A percentile compares a stretch with the other conserved stretches of the same genome.
These are phyloP conservation scores for Arctia plantaginis DNA, from an alignment of 2,888 invertebrate species.

Conservation along the genomic window DNA sequence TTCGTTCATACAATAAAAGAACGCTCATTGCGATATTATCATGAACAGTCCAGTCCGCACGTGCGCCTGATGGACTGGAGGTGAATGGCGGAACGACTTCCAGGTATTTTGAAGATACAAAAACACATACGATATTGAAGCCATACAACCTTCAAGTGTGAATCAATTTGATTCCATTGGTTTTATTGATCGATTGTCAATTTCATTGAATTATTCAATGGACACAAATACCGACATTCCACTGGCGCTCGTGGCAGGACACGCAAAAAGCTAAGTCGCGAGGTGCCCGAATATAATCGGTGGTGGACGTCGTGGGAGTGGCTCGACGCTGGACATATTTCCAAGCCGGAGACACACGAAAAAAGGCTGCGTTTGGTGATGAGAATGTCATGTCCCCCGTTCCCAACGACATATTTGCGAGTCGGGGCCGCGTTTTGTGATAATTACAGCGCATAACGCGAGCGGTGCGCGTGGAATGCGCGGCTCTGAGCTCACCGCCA, in stretches of 20 bases:
- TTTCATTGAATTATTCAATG: slow-evolving; percentile 84
- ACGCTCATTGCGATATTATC: slow-evolving; percentile 68
- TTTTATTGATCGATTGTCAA: slow-evolving; percentile 85
- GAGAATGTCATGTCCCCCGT: slow-evolving; percentile 86
- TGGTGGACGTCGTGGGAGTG: slow-evolving; percentile 78
- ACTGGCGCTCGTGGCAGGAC: slow-evolving; percentile 71
- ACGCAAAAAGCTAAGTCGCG: slow-evolving; percentile 71
- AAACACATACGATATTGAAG: slow-evolving; percentile 77
- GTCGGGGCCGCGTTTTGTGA: slow-evolving; percentile 83
- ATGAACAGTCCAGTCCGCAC: slow-evolving; percentile 67
- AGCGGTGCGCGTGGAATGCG: slow-evolving; percentile 78
- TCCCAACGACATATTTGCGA: slow-evolving; percentile 86
- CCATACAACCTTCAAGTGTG: slow-evolving; percentile 82
- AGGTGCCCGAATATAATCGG: slow-evolving; percentile 71
- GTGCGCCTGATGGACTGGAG: slow-evolving; percentile 77
- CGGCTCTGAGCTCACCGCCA: slow-evolving; percentile 83
- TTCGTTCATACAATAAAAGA: slow-evolving; percentile 60
- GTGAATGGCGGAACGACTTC: slow-evolving; percentile 78
- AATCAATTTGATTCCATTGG: slow-evolving; percentile 84
- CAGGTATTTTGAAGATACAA: slow-evolving; percentile 80
- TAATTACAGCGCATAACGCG: slow-evolving; percentile 85
- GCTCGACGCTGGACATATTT: slow-evolving; percentile 69
- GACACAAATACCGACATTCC: slow-evolving; percentile 83
- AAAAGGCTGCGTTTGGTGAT: slow-evolving; percentile 83
- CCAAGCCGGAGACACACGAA: slow-evolving; percentile 68